A percentile compares a stretch with the other conserved stretches of the same genome.
These are phyloP conservation scores for Vipera ursinii DNA, from an alignment of 2,797 vertebrate genomes.

Conservation along the genomic window DNA sequence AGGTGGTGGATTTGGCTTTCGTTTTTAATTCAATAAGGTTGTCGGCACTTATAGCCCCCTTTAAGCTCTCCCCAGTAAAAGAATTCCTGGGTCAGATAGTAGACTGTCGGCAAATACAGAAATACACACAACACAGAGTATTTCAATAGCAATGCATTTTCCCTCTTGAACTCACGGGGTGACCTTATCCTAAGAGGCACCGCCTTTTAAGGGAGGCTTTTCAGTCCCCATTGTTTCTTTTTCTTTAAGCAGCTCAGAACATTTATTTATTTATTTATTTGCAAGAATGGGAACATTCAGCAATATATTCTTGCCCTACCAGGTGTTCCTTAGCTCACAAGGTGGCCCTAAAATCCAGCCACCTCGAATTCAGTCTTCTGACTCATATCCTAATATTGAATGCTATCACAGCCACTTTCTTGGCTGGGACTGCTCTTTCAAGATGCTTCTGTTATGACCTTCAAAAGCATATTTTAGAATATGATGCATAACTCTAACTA, in stretches of 20 bases:
- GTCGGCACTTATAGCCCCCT: conserved; percentile 59
- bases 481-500: neutral
- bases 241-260: neutral
- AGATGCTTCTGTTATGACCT: neutral
- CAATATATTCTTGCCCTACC: neutral
- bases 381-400: neutral
- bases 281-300: neutral
- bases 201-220: neutral
- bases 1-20: conserved; percentile 55
- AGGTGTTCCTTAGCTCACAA: neutral
- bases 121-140: neutral
- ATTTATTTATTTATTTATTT: neutral
- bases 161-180: neutral
- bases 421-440: neutral
- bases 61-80: conserved; percentile 55
- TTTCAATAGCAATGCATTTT: conserved; percentile 11
- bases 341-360: neutral
- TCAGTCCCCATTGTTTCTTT: neutral
- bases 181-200: neutral
- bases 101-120: conserved; percentile 54
- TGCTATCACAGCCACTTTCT: neutral
- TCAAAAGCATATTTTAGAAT: neutral
- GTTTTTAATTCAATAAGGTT: conserved; percentile 40
- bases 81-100: conserved; percentile 59
- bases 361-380: neutral